These are phyloP conservation scores for Saguinus imperator DNA, from an alignment of 2,113 vertebrate genomes.

Conservation along the genomic window DNA sequence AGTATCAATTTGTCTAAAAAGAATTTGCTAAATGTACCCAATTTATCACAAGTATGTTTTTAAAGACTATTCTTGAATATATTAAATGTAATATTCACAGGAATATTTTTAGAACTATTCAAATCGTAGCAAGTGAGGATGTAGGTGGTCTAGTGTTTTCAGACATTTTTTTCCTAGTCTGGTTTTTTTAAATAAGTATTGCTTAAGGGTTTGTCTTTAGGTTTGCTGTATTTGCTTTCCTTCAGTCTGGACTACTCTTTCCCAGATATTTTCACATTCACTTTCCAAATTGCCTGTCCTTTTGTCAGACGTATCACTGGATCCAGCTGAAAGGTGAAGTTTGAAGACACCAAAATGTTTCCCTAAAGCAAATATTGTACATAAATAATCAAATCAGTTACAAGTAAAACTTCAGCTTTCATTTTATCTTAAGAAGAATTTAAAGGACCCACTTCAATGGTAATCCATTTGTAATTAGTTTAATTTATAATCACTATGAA, in stretches of 20 bases:
- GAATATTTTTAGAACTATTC: not conserved
- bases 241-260: not conserved
- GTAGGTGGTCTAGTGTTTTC: not conserved
- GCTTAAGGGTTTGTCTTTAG: not conserved
- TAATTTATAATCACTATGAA: constrained; percentile 7
- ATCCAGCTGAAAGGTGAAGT: not conserved
- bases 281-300: not conserved
- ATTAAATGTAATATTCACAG: not conserved
- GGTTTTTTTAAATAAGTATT: not conserved
- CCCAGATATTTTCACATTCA: not conserved
- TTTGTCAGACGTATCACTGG: not conserved
- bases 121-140: not conserved
- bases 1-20: not conserved
- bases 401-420: not conserved
- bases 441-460: not conserved
- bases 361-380: not conserved
- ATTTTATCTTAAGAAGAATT: not conserved
- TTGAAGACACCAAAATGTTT: not conserved
- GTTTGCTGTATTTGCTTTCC: not conserved
- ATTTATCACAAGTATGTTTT: not conserved
- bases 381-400: not conserved
- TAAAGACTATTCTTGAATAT: not conserved
- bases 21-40: not conserved
- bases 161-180: not conserved
- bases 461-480: not conserved